Base-by-base conservation (phyloP, 2,888 invertebrate species). In the Scaptomyza flava region DNA sequence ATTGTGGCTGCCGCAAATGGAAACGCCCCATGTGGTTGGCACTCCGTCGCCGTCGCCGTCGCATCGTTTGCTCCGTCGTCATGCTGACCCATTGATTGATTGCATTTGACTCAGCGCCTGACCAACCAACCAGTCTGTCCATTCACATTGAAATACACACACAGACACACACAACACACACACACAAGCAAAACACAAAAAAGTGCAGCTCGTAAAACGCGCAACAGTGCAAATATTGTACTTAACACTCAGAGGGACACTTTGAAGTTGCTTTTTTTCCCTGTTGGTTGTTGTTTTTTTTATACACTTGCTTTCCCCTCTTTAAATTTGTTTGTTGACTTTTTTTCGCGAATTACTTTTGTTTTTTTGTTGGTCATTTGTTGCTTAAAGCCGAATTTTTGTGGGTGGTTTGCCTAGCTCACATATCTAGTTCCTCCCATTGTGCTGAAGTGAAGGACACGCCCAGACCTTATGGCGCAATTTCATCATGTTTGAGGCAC, bases 1-100 rank as follows among this genome's bases (percentile, higher is more conserved):
- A 70, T 80, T 80, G 75, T 77, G 86, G 76, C 72, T 64, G 71
- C 70, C 72, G 71, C 80, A 81, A 89, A 85, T 87, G 85, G 82
- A 81, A 83, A 83, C 89, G 84, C 87, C 87, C 87, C 81, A 87
- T 85, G 89, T 82, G 89, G 89, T 74, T 85, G 89, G 61, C 73
- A 72, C 75, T 66, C 17, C 73, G 74, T 53, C 65, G 57, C 43
- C 51, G 34, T 34, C 2, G 41, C 9, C 8, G 8, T 36, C n/a
- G 33, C 17, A 17, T 17, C 17, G 17, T 17, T 17, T 17, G 17
- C 17, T 17, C 9, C 33, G 33, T 36, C 36, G 74, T 75, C 79
- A 77, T 75, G 72, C 68, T 85, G 85, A 87, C 82, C 82, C 88
- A 83, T 83, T 87, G 87, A 87, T 87, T 89, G 87, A 87, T 87